Conservation (phyloP, 1,140 invertebrate species). For the Anoplolepis gracilipes region DNA sequence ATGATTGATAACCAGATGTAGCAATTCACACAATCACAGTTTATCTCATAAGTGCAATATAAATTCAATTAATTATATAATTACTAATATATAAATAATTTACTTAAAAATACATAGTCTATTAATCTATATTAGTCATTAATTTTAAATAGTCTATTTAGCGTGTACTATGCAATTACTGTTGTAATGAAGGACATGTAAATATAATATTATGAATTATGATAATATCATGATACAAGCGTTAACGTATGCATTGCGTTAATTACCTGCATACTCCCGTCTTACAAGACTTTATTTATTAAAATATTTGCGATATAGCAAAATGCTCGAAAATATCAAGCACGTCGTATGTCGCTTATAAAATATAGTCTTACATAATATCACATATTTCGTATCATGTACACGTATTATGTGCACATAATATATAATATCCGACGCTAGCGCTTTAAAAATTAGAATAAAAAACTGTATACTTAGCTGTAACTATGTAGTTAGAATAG, state of each 20-base stretch:
- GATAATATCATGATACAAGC: not conserved
- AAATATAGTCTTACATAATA: slow-evolving; percentile 37
- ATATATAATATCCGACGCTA: slow-evolving; percentile 8
- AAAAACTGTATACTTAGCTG: not conserved
- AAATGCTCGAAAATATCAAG: slow-evolving; percentile 11
- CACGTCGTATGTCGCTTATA: not conserved
- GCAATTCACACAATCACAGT: slow-evolving; percentile 1
- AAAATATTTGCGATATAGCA: slow-evolving; percentile 10
- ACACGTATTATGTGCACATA: slow-evolving; percentile 12
- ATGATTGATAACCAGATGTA: not conserved
- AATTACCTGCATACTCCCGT: not conserved
- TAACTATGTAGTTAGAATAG: not conserved
- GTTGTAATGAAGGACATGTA: not conserved
- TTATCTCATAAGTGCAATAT: slow-evolving; percentile 11
- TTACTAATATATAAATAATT: slow-evolving; percentile 12
- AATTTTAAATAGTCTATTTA: not conserved
- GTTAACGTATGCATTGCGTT: not conserved
- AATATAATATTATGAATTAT: not conserved
- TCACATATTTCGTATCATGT: slow-evolving; percentile 19
- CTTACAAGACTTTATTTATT: slow-evolving; percentile 53
- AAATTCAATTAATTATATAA: slow-evolving; percentile 22
- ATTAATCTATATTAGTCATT: too few species aligned
- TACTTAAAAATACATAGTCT: not conserved
- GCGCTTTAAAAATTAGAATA: not conserved
- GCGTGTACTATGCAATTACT: not conserved